Conservation (phyloP, 2,113 vertebrate species). For the Sander lucioperca region DNA sequence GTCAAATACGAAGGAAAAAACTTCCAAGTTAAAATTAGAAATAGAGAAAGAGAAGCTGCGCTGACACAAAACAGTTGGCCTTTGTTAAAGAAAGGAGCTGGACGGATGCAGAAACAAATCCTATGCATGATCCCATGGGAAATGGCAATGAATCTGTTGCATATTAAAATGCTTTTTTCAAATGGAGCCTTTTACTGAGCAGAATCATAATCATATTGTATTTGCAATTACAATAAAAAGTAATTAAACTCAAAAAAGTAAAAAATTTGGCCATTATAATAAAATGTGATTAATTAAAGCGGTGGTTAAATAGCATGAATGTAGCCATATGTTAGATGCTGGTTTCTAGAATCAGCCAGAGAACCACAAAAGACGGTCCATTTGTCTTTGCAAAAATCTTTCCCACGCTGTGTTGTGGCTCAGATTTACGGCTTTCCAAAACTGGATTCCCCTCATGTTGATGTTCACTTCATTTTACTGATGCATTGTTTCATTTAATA, state of each 20-base stretch:
- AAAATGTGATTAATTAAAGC: neutral
- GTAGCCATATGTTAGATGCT: slow-evolving; percentile 11
- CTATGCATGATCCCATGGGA: slow-evolving; percentile 28
- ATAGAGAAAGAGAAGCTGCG: slow-evolving; percentile 26
- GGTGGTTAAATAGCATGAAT: neutral
- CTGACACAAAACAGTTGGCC: slow-evolving; percentile 23
- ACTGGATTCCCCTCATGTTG: slow-evolving; percentile 32
- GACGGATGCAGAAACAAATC: slow-evolving; percentile 22
- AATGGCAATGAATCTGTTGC: slow-evolving; percentile 14
- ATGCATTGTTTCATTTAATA: slow-evolving; percentile 38
- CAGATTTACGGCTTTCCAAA: slow-evolving; percentile 22
- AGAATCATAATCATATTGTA: neutral
- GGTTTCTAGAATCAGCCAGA: slow-evolving; percentile 37
- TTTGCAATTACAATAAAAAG: neutral
- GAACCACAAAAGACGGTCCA: slow-evolving; percentile 50
- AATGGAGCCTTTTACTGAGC: neutral
- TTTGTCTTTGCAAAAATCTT: slow-evolving; percentile 9
- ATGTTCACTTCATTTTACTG: slow-evolving; percentile 14
- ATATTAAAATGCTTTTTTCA: slow-evolving; percentile 27
- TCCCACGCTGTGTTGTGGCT: slow-evolving; percentile 48
- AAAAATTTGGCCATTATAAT: neutral
- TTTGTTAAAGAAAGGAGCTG: slow-evolving; percentile 42
- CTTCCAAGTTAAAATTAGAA: slow-evolving; percentile 61
- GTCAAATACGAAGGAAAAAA: slow-evolving; percentile 33
- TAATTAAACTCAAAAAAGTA: neutral